Evolutionary conservation across 2,113 vertebrate species (phyloP).

Genomic region (Orycteropus afer): DNA sequence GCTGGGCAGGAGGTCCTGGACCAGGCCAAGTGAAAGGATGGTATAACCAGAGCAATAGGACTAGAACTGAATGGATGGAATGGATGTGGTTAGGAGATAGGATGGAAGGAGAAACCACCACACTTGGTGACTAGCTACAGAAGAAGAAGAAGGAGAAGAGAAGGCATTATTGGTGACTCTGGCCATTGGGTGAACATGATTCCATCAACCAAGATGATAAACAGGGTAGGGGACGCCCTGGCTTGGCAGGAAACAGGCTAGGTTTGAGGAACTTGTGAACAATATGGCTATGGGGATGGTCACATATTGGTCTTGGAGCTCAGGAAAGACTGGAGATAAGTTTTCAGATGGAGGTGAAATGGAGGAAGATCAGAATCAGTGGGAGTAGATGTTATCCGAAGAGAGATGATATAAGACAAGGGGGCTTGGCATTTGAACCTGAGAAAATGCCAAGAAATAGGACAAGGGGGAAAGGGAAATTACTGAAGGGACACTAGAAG

Average conservation of each 20-base stretch:
- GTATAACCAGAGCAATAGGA: background rate
- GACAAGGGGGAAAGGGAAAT: background rate
- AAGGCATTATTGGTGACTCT: too few species aligned
- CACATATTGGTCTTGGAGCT: background rate
- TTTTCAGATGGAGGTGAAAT: background rate
- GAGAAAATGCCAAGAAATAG: fast-evolving
- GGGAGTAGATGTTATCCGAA: background rate
- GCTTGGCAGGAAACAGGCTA: background rate
- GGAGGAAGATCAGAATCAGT: background rate
- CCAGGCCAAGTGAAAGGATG: too few species aligned
- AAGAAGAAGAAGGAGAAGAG: background rate
- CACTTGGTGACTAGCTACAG: background rate
- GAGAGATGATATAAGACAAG: background rate
- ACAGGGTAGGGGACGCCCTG: fast-evolving
- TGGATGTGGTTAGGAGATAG: background rate
- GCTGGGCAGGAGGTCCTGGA: background rate
- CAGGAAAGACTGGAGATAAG: background rate
- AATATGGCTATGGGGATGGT: background rate
- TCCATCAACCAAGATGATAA: background rate
- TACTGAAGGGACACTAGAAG: background rate
- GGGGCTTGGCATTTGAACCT: fast-evolving
- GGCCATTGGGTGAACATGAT: too few species aligned
- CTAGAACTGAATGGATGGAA: background rate
- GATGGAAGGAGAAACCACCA: background rate
- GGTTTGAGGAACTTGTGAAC: background rate